Evolutionary conservation across 2,113 vertebrate species (phyloP), one percentile per base, ranked within the genome.

Genomic region (Urocitellus parryii): DNA sequence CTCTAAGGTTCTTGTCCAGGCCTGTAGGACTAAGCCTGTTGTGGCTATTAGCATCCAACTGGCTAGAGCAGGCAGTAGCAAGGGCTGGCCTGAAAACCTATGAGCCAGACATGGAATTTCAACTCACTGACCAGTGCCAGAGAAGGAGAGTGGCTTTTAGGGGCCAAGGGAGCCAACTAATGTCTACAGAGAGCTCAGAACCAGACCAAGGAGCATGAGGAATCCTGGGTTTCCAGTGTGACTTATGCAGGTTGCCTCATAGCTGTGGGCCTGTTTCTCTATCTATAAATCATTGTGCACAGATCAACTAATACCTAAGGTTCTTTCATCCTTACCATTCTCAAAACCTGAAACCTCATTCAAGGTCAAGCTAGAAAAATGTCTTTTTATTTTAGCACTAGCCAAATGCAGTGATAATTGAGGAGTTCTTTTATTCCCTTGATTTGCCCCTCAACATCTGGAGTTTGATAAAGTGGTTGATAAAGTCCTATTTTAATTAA

Each of bases 261-360:
- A n/a, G 42, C n/a, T 93, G 53, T 86, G 34, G 76, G 37, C 53
- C 29, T 67, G 53, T 80, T 68, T 91, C 34, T 67, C 51, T 8
- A 18, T 24, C 45, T 88, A 18, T 32, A 70, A 92, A 93, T 85
- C 24, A 82, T 29, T 34, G 37, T 61, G 37, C 76, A 58, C 27
- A 32, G 37, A 72, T 27, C 29, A 94, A 80, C 42, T 68, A 14
- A 29, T 29, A 32, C 17, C 73, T 65, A 51, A 81, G n/a, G 5
- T 34, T 90, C 88, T 89, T 84, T 80, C 18, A 63, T 51, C 7
- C 76, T 68, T 63, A 72, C n/a, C 65, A 76, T 32, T 94, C 29
- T 88, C 9, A 72, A 72, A 90, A 88, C 65, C 34, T 72, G 73
- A 93, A 79, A 92, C 25, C 17, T 87, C 8, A 17, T 63, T 95